Evolutionary conservation across 2,797 vertebrate genomes (phyloP).

Genomic region (Lithobates pipiens): DNA sequence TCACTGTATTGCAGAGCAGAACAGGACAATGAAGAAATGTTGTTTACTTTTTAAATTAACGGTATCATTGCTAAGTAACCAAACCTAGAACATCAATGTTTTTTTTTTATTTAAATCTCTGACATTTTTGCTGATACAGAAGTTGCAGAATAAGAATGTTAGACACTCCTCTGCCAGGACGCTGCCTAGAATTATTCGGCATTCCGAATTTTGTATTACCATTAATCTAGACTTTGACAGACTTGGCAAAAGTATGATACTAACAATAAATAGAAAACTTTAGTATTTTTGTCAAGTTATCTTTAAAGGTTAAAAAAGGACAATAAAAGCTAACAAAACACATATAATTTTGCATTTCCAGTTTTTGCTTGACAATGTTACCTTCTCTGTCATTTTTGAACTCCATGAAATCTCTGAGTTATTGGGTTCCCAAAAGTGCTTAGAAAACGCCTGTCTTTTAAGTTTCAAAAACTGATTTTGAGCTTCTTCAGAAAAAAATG

Average conservation of each 20-base stretch:
- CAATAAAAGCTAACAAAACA: not conserved
- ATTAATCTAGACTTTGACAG: not conserved
- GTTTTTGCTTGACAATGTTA: not conserved
- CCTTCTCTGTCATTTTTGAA: slow-evolving; percentile 34
- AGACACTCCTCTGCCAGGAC: not conserved
- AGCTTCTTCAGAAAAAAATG: slow-evolving; percentile 47
- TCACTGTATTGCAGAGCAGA: too few species aligned
- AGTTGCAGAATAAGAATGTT: not conserved
- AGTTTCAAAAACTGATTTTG: slow-evolving; percentile 49
- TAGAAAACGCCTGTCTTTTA: slow-evolving; percentile 49
- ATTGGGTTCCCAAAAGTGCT: slow-evolving; percentile 49
- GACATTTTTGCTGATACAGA: not conserved
- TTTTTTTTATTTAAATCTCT: not conserved
- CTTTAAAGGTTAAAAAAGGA: not conserved
- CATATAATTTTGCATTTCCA: not conserved
- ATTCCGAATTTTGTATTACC: not conserved
- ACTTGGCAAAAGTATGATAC: not conserved
- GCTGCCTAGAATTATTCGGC: not conserved
- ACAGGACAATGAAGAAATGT: too few species aligned
- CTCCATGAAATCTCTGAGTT: slow-evolving; percentile 20
- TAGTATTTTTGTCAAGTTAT: too few species aligned
- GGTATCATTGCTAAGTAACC: too few species aligned
- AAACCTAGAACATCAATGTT: too few species aligned
- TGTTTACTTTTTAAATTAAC: too few species aligned
- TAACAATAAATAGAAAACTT: not conserved